Evolutionary conservation across 2,888 invertebrate genomes (phyloP), one percentile per base, ranked within the genome.

Genomic region (Sepiola atlantica): DNA sequence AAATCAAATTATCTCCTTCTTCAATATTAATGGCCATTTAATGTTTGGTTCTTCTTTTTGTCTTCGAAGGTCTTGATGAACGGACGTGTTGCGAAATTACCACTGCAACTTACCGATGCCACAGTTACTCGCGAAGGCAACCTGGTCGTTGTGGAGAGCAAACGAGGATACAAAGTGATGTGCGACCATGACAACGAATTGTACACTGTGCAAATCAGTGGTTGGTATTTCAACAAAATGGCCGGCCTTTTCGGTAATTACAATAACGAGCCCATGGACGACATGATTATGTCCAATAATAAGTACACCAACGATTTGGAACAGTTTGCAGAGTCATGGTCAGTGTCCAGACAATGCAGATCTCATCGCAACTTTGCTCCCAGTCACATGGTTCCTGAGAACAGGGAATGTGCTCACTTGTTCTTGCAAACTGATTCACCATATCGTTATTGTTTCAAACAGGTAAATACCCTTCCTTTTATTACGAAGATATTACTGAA

Each of bases 161-260:
- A 35, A 24, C 35, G 35, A 45, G 91, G 91, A 32, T 91, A 91
- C 91, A 35, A 35, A 35, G 91, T 91, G 4, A 91, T 35, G 35
- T 35, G 35, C 35, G 45, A 91, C 35, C 91, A 35, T 21, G 18
- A 20, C 14, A 45, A 24, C 20, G 28, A 45, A 35, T 21, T 91
- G 35, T 91, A 91, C 91, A 95, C 95, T 77, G 95, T 96, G 0
- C 98, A 98, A 95, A 98, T 99, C 0, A 98, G 98, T 96, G 98
- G 99, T 14, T 99, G 99, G 99, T 99, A 99, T 97, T 99, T 98
- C 97, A 98, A 98, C 0, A 98, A 98, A 96, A 98, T 98, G 0
- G 99, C 98, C 0, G 99, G 99, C 0, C 97, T 99, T 0, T 98
- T 99, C 94, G 99, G 99, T 35, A 98, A 98, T 0, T 98, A 98